phyloP scores from a whole-genome alignment of 2,888 invertebrate species.

The Calliphora vomitoria region DNA sequence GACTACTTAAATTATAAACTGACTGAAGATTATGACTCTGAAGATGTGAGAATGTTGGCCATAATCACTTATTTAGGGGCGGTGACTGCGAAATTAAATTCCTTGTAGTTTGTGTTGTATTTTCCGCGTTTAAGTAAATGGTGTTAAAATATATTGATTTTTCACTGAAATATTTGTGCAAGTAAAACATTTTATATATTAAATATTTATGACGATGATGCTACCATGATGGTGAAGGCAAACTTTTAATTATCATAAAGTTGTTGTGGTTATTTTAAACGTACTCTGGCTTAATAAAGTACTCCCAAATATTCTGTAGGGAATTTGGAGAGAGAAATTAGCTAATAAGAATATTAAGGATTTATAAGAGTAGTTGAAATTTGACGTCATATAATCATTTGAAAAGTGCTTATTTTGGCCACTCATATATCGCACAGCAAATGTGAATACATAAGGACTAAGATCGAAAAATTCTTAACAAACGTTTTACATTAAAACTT shows the following conservation, averaged over 20 bases:
- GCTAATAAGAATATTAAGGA: too few relatives aligned
- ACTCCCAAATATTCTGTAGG: neutral
- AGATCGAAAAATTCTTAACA: too few relatives aligned
- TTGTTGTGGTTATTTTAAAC: slow-evolving; percentile 24
- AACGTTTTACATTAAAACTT: too few relatives aligned
- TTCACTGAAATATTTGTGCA: neutral
- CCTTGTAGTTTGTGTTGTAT: neutral
- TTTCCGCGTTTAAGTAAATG: neutral
- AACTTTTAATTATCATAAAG: slow-evolving; percentile 28
- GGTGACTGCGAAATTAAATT: neutral
- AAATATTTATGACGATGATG: slow-evolving; percentile 11
- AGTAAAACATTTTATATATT: slow-evolving; percentile 3
- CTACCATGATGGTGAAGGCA: neutral
- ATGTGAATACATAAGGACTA: too few relatives aligned
- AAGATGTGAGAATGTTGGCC: neutral
- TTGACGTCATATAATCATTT: too few relatives aligned
- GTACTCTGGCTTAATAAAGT: slow-evolving; percentile 12
- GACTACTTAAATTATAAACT: slow-evolving; percentile 19
- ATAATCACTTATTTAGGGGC: neutral
- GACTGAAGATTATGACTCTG: neutral
- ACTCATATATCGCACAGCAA: too few relatives aligned
- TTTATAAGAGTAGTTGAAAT: too few relatives aligned
- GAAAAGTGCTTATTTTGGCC: too few relatives aligned
- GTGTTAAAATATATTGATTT: slow-evolving; percentile 31
- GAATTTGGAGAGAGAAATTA: neutral